Percentiles rank a stretch among this genome's conserved stretches.
Evolutionary conservation across 2,797 vertebrate species (phyloP).

Genomic region (Sphenodon punctatus): DNA sequence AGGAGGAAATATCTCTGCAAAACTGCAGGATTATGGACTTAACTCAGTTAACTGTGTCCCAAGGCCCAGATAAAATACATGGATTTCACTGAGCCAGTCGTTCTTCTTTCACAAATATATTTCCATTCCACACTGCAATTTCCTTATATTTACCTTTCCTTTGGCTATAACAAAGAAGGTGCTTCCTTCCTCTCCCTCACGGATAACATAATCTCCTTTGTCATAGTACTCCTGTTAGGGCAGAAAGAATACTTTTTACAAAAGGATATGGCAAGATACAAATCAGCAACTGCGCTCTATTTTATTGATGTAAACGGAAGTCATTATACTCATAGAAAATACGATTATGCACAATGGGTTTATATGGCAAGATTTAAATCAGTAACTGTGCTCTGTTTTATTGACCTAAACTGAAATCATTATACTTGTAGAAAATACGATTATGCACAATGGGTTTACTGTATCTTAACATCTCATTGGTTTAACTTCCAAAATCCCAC

Average conservation of each 20-base stretch:
- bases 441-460: not conserved
- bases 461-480: not conserved
- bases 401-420: not conserved
- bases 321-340: not conserved
- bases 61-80: not conserved
- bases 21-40: not conserved
- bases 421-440: not conserved
- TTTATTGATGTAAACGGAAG: not conserved
- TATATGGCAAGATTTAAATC: not conserved
- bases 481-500: not conserved
- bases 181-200: constrained; percentile 91
- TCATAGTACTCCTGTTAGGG: constrained; percentile 88
- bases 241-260: not conserved
- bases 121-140: not conserved
- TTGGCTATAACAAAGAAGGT: constrained; percentile 94
- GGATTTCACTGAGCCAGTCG: not conserved
- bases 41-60: not conserved
- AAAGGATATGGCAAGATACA: not conserved
- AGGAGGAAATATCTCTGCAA: not conserved
- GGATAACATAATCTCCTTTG: constrained; percentile 88
- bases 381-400: not conserved
- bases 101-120: not conserved
- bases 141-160: constrained; percentile 83
- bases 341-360: not conserved
- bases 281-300: not conserved